phyloP scores from a whole-genome alignment of 2,888 invertebrate species.

The Drosophila mimetica region DNA sequence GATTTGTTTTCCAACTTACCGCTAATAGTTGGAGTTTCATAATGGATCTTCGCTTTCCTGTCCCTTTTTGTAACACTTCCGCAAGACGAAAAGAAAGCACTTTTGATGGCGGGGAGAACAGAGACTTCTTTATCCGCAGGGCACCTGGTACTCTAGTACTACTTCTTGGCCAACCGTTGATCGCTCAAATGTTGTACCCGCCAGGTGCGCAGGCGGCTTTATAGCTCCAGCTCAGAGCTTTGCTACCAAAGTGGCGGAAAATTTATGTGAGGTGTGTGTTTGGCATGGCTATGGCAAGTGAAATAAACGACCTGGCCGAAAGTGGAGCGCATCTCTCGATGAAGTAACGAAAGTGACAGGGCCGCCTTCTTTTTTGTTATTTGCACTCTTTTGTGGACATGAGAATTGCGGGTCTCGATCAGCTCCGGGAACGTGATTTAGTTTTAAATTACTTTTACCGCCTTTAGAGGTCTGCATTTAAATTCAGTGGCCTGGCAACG shows the following conservation, averaged over 20 bases:
- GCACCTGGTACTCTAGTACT: conserved; percentile 37
- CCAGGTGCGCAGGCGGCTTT: conserved; percentile 62
- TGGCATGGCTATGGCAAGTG: conserved; percentile 42
- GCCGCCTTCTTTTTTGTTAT: conserved; percentile 21
- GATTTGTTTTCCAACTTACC: conserved; percentile 58
- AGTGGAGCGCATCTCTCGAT: conserved; percentile 73
- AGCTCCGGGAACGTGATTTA: conserved; percentile 60
- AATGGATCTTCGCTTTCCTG: conserved; percentile 20
- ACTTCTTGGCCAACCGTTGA: conserved; percentile 56
- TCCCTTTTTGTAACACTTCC: conserved; percentile 49
- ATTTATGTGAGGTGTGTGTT: conserved; percentile 72
- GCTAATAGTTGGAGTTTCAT: conserved; percentile 71
- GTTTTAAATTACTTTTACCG: conserved; percentile 65
- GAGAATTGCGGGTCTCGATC: conserved; percentile 57
- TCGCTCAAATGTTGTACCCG: conserved; percentile 72
- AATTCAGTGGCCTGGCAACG: conserved; percentile 54
- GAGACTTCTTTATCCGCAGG: conserved; percentile 26
- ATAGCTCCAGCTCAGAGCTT: conserved; percentile 55
- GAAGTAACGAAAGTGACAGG: conserved; percentile 74
- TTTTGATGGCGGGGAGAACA: conserved; percentile 32
- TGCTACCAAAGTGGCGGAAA: conserved; percentile 24
- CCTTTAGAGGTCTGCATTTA: conserved; percentile 9
- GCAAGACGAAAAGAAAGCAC: conserved; percentile 27
- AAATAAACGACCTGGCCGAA: conserved; percentile 39
- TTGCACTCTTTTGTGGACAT: conserved; percentile 40